These are phyloP conservation scores for Frankliniella fusca DNA, from an alignment of 2,888 invertebrate genomes.

Conservation along the genomic window DNA sequence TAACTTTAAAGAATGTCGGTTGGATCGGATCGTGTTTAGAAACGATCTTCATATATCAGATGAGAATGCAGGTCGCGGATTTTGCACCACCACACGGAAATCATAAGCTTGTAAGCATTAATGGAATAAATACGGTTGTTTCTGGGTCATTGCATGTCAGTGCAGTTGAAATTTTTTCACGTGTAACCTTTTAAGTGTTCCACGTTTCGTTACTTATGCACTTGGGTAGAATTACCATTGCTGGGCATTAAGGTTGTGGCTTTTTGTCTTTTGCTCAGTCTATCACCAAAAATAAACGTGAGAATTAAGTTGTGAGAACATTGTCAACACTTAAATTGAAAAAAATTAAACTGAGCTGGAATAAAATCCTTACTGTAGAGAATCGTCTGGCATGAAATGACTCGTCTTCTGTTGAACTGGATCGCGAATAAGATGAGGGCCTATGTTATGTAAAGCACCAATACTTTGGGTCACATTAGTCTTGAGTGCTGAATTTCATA, in stretches of 20 bases:
- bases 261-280: neutral
- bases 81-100: constrained; percentile 21
- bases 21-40: constrained; percentile 12
- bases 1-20: constrained; percentile 6
- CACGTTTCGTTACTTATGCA: too few species aligned
- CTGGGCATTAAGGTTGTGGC: neutral
- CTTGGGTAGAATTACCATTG: neutral
- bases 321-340: neutral
- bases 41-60: neutral
- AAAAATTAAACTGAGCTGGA: neutral
- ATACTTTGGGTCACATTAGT: neutral
- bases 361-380: neutral
- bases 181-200: too few species aligned
- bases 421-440: neutral
- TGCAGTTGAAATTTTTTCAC: too few species aligned
- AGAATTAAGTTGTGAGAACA: neutral
- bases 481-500: neutral
- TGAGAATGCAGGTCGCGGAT: neutral
- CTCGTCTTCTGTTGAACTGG: neutral
- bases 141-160: constrained; percentile 19
- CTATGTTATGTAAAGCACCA: constrained; percentile 11
- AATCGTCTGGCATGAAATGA: constrained; percentile 15
- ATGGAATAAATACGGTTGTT: neutral
- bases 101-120: constrained; percentile 11
- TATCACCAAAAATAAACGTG: constrained; percentile 10